Evolutionary conservation across 2,888 invertebrate genomes (phyloP), one percentile per base, ranked within the genome.

Genomic region (Schizaphis graminum): DNA sequence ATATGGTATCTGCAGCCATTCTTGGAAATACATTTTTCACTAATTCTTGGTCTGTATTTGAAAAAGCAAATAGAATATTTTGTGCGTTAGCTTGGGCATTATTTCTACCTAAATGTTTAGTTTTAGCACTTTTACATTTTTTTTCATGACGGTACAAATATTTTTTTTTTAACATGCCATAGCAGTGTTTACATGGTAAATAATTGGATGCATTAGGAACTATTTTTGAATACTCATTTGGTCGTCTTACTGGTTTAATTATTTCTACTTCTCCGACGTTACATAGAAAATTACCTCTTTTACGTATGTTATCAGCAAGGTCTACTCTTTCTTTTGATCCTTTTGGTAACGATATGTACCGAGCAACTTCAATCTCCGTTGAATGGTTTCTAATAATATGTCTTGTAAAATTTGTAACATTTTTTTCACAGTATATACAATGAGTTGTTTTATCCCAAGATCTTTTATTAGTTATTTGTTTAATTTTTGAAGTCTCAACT

Each of bases 401-500:
- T 8, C 86, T 28, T 13, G 86, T 47, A 28, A 87, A 87, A 49
- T 87, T 87, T 1, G 86, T 87, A 11, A 87, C 49, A 13, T 87
- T 28, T 87, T 87, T 28, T 49, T 49, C 86, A 49, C 86, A 87
- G 28, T 13, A 87, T 28, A 87, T 84, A 41, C 84, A 84, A 21
- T 21, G 10, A 41, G 13, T 21, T 41, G n/a, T 84, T 84, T 84
- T 84, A 21, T 84, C 84, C 84, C 84, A 84, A 16, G 16, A 16
- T 16, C 84, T n/a, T 41, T 84, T 84, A 35, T 35, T 84, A 77
- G 5, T 16, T 35, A 77, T 47, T 86, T 47, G 47, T 47, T 47
- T 86, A 1, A 47, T 86, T 86, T 86, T 86, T 86, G 47, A 86
- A 86, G 28, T 86, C 47, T 86, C 86, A 47, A 86, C 86, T 47